These are phyloP conservation scores for Drosophila asahinai DNA, from an alignment of 1,140 invertebrate genomes.

Conservation along the genomic window DNA sequence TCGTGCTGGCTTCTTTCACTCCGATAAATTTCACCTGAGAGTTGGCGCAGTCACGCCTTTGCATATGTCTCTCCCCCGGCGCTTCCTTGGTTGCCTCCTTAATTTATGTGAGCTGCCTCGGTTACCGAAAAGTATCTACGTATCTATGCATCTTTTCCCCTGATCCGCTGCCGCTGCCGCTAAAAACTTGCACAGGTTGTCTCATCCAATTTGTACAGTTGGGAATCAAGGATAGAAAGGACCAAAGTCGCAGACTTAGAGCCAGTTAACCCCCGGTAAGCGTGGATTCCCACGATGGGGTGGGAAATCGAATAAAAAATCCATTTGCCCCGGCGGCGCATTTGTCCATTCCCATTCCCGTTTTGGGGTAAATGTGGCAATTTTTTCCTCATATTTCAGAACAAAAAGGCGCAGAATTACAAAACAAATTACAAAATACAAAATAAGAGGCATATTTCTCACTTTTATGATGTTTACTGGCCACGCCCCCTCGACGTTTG, in stretches of 20 bases:
- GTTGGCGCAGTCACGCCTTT: constrained; percentile 68
- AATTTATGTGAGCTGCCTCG: constrained; percentile 58
- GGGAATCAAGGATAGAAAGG: constrained; percentile 13
- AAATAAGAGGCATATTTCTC: constrained; percentile 78
- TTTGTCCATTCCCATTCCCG: constrained; percentile 10
- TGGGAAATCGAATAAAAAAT: constrained; percentile 74
- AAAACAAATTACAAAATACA: constrained; percentile 78
- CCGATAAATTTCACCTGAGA: constrained; percentile 76
- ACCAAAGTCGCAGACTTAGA: constrained; percentile 38
- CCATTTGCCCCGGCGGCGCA: constrained; percentile 48
- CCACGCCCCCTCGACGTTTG: constrained; percentile 57
- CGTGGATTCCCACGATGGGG: constrained; percentile 56
- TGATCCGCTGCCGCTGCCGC: constrained; percentile 4
- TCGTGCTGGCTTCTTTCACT: constrained; percentile 32
- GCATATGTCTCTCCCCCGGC: constrained; percentile 64
- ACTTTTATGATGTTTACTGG: constrained; percentile 58
- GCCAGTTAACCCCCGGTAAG: constrained; percentile 13
- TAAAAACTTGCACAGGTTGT: constrained; percentile 47
- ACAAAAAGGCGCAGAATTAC: constrained; percentile 47
- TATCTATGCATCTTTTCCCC: constrained; percentile 43
- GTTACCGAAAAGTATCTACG: constrained; percentile 25
- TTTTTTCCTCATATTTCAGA: constrained; percentile 80
- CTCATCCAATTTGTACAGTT: constrained; percentile 57
- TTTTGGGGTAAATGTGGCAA: constrained; percentile 68
- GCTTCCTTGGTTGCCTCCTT: constrained; percentile 20